These are phyloP conservation scores for Eurois occulta DNA, from an alignment of 2,888 invertebrate species.

Conservation along the genomic window DNA sequence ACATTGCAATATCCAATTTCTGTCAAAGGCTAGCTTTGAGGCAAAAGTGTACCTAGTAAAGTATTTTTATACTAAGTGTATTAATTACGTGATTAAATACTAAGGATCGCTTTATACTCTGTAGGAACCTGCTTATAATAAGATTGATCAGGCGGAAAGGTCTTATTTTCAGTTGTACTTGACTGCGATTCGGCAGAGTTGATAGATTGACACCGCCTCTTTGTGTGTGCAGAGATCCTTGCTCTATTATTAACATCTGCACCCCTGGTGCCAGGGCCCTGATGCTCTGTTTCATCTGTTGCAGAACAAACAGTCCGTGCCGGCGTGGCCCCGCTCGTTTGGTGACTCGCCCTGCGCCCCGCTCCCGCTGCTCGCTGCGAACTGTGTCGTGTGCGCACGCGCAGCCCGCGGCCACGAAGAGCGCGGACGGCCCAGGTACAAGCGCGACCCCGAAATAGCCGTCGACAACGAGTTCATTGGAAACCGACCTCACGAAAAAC, in stretches of 20 bases:
- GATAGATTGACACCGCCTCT: background rate
- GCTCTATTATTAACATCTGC: background rate
- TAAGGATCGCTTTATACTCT: background rate
- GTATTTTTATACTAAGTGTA: background rate
- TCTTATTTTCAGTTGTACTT: background rate
- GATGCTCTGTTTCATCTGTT: conserved; percentile 7
- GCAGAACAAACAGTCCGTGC: conserved; percentile 57
- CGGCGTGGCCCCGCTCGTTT: conserved; percentile 26
- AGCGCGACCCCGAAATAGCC: conserved; percentile 78
- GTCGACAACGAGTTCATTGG: conserved; percentile 61
- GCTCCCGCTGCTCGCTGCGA: conserved; percentile 12
- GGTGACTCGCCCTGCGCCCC: conserved; percentile 30
- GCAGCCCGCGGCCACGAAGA: conserved; percentile 20
- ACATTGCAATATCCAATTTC: conserved; percentile 20
- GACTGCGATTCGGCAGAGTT: background rate
- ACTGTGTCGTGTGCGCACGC: conserved; percentile 39
- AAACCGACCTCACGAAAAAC: conserved; percentile 41
- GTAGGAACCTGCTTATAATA: background rate
- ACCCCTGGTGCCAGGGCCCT: background rate
- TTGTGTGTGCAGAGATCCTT: background rate
- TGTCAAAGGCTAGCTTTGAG: background rate
- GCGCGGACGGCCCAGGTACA: conserved; percentile 72
- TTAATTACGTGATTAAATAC: background rate
- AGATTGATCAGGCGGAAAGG: background rate
- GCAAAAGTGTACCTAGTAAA: background rate